These are phyloP conservation scores for Nomada hirtipes DNA, from an alignment of 2,888 invertebrate species.

Conservation along the genomic window DNA sequence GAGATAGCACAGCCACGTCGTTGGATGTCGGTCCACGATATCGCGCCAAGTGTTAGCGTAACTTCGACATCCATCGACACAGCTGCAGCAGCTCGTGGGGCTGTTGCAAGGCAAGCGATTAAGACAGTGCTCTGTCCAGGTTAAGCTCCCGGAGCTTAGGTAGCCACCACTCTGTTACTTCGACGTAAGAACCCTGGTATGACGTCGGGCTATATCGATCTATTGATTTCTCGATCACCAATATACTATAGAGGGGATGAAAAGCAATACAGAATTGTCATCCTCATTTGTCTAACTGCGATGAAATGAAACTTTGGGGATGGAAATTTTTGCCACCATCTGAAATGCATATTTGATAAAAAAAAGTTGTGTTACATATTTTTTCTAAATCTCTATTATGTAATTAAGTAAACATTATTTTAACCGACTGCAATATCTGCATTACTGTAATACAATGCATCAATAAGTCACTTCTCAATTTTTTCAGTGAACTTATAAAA, in stretches of 20 bases:
- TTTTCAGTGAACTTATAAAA: no score
- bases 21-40: neutral
- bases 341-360: no score
- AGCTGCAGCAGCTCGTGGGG: neutral
- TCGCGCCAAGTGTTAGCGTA: slow-evolving; percentile 17
- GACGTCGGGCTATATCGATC: neutral
- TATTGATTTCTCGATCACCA: neutral
- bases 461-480: no score
- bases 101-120: slow-evolving; percentile 20
- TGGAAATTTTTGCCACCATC: neutral
- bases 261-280: no score
- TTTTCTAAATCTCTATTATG: no score
- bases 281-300: neutral
- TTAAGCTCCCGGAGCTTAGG: slow-evolving; percentile 11
- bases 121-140: slow-evolving; percentile 1
- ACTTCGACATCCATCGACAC: slow-evolving; percentile 25
- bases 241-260: no score
- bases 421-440: no score
- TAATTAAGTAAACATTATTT: no score
- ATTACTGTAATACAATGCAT: no score
- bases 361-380: no score
- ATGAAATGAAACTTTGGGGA: neutral
- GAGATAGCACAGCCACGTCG: slow-evolving; percentile 1
- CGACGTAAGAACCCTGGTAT: neutral
- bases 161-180: slow-evolving; percentile 7